Evolutionary conservation across 1,140 invertebrate genomes (phyloP), one percentile per base, ranked within the genome.

Genomic region (Bombus terrestris): DNA sequence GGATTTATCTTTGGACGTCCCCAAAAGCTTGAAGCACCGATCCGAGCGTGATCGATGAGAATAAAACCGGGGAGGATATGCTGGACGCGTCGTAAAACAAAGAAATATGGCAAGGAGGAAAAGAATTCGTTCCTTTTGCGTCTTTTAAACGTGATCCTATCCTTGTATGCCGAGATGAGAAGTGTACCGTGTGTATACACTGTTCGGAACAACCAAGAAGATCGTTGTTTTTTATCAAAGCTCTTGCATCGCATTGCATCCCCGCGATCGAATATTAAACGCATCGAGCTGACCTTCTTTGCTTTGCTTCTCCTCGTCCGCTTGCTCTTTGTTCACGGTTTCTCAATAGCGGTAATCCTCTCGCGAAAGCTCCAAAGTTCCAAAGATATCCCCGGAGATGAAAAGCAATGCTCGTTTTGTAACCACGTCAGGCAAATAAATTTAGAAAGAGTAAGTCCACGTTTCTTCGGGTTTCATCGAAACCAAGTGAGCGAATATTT

Each of bases 331-430:
- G 75, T 81, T 74, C 73, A 47, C 75, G 18, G 64, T 86, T 86
- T 81, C 72, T 77, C 78, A 69, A 82, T 79, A 74, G 78, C 53
- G 85, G 89, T 90, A 87, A 90, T 89, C 81, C 85, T 86, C 77
- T 79, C 77, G 68, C 59, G 74, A 77, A 62, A 62, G 28, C 64
- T 66, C 32, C n/a, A 35, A 89, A 87, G 87, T 90, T 90, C 66
- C 74, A 53, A 74, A 81, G 81, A 82, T 74, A 82, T 90, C 82
- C 85, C 85, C 8, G 25, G 87, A 85, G 85, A 85, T 79, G 66
- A 89, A 86, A 87, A 89, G 41, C 74, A 69, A 82, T 62, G 79
- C 72, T 74, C 64, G 59, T 77, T 72, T 69, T 81, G 83, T 87
- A 81, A 81, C 77, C 77, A 43, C 68, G 77, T 41, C 41, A 76